These are phyloP conservation scores for Lepisosteus oculatus DNA, from an alignment of 2,113 vertebrate genomes.

Conservation along the genomic window DNA sequence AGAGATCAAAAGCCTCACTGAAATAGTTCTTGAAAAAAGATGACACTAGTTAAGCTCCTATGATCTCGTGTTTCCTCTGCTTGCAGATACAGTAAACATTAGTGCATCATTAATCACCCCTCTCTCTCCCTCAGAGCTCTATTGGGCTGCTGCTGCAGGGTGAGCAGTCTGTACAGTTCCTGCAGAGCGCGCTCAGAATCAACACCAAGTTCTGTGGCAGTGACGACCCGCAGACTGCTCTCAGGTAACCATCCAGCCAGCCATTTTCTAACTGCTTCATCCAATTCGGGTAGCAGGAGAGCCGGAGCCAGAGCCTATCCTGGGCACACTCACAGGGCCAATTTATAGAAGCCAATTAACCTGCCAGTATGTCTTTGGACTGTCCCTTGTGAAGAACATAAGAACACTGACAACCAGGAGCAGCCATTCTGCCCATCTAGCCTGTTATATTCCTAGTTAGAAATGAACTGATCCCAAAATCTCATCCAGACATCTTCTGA, in stretches of 20 bases:
- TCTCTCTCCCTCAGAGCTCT: conserved; percentile 55
- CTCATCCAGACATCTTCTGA: too few relatives aligned
- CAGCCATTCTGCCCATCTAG: too few relatives aligned
- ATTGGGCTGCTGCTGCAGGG: conserved; percentile 67
- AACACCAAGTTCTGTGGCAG: conserved; percentile 66
- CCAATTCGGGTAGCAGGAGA: too few relatives aligned
- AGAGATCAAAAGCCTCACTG: too few relatives aligned
- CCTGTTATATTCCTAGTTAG: too few relatives aligned
- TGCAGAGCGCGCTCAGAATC: conserved; percentile 65
- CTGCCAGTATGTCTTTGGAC: neutral
- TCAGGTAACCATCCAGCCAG: conserved; percentile 50
- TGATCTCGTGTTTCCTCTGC: too few relatives aligned
- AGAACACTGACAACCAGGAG: too few relatives aligned
- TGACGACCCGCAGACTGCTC: conserved; percentile 59
- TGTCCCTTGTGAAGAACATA: neutral
- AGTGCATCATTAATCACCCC: neutral
- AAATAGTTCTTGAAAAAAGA: too few relatives aligned
- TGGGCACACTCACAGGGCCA: neutral
- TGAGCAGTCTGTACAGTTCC: conserved; percentile 54
- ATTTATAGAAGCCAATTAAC: neutral
- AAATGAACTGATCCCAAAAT: too few relatives aligned
- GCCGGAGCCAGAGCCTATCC: neutral
- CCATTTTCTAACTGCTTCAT: neutral
- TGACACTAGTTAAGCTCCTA: too few relatives aligned
- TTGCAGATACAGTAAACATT: too few relatives aligned